Base-by-base conservation (phyloP, 2,797 vertebrate species). In the Acrocephalus scirpaceus region DNA sequence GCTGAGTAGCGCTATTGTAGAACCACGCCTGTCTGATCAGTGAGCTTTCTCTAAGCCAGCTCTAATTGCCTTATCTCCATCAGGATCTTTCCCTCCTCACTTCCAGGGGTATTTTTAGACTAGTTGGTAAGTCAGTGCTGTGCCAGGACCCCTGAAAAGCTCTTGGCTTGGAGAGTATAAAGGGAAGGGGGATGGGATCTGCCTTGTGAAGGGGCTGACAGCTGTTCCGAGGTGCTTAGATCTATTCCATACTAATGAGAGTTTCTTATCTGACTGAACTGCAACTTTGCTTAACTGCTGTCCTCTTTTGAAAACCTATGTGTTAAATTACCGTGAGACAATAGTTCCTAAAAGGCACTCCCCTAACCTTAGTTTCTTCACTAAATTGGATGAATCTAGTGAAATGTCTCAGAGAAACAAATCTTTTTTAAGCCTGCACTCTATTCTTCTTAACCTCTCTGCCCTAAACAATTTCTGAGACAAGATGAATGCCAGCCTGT, bases 341-440 rank as follows among this genome's bases (percentile, higher is more conserved):
- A 93, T 58, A 48, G 76, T 81, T 83, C 80, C 73, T 84, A 89
- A 95, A 91, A 95, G 66, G 54, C 79, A 62, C 77, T 54, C 76
- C 70, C 65, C 79, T 93, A 80, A 93, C 95, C 92, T 95, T 48
- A 73, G 81, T 86, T 95, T 92, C 81, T 77, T 77, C 29, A 20
- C 85, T 86, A 91, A 94, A 93, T 95, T 89, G 91, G 81, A 92
- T 90, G 89, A 88, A 92, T 91, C 89, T 45, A 78, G 86, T 80
- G 85, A 90, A 93, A 88, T 88, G 95, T 92, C 91, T 90, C 82
- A 88, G 89, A 60, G 93, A 96, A 95, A 96, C 83, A 95, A 95
- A 92, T 96, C 90, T 93, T 92, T 96, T 97, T 95, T 60, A 96
- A 94, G 93, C 89, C 70, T 86, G 73, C 62, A 53, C 92, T 96